Conservation (phyloP, 1,140 invertebrate genomes). For the Brachionus rubens region DNA sequence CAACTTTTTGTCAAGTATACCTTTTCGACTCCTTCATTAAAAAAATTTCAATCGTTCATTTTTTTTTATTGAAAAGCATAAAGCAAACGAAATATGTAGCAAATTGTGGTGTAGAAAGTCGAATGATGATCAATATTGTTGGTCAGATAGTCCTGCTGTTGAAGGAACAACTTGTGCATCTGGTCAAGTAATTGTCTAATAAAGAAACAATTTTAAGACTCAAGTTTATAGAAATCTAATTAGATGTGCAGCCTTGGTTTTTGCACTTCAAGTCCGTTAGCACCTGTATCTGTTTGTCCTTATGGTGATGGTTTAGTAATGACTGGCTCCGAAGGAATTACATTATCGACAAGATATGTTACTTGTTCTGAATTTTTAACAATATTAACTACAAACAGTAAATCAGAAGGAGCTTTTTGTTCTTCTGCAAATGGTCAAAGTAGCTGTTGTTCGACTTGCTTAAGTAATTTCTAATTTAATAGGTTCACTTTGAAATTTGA, state of each 20-base stretch:
- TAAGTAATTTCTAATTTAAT: not conserved
- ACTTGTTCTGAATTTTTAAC: not conserved
- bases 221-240: not conserved
- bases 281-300: not conserved
- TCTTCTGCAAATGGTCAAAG: not conserved
- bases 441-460: not conserved
- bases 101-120: slow-evolving; percentile 22
- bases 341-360: not conserved
- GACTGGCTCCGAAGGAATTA: not conserved
- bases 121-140: not conserved
- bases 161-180: slow-evolving; percentile 36
- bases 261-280: not conserved
- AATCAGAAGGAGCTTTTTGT: not conserved
- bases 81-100: not conserved
- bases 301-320: slow-evolving; percentile 1
- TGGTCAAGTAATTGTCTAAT: not conserved
- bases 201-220: not conserved
- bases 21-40: not conserved
- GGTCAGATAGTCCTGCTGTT: not conserved
- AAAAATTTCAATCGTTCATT: not conserved
- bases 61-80: slow-evolving; percentile 7
- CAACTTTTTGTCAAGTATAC: slow-evolving; percentile 38
- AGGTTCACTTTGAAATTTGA: too few species aligned
- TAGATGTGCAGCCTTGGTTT: not conserved
- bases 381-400: not conserved